Evolutionary conservation across 2,797 vertebrate species (phyloP).

Genomic region (Onychomys leucogaster): DNA sequence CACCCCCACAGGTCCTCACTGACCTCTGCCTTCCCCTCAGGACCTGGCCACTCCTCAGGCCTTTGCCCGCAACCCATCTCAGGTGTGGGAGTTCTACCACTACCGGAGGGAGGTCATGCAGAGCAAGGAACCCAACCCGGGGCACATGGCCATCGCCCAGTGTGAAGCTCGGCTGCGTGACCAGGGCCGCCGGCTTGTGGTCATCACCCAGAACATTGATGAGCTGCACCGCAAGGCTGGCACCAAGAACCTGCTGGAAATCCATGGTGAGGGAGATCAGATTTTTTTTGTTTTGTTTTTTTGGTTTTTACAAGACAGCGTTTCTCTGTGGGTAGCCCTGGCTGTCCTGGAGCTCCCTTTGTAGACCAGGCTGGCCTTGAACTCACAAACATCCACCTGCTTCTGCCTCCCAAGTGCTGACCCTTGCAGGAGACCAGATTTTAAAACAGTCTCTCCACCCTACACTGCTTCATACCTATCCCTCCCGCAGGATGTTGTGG

Average conservation of each 20-base stretch:
- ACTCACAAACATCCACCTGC: background rate
- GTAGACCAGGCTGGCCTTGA: background rate
- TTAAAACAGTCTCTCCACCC: background rate
- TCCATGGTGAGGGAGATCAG: conserved; percentile 92
- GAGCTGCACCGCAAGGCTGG: conserved; percentile 95
- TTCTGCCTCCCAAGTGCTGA: background rate
- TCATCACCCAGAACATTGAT: conserved; percentile 97
- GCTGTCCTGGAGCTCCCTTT: background rate
- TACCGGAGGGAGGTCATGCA: conserved; percentile 93
- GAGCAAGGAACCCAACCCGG: conserved; percentile 91
- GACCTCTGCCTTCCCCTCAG: conserved; percentile 82
- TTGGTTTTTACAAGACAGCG: background rate
- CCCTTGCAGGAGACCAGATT: background rate
- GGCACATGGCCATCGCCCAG: conserved; percentile 93
- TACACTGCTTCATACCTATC: background rate
- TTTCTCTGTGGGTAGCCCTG: background rate
- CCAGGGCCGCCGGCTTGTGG: conserved; percentile 93
- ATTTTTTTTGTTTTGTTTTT: background rate
- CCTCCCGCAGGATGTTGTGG: background rate
- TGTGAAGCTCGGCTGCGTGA: conserved; percentile 93
- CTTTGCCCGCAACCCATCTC: conserved; percentile 94
- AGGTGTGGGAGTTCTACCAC: conserved; percentile 98
- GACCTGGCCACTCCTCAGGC: conserved; percentile 95
- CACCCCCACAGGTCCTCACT: background rate
- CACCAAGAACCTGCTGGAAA: conserved; percentile 93